A percentile compares a stretch with the other conserved stretches of the same genome.
phyloP scores from a whole-genome alignment of 2,888 invertebrate genomes.

The Drosophila kuntzei region DNA sequence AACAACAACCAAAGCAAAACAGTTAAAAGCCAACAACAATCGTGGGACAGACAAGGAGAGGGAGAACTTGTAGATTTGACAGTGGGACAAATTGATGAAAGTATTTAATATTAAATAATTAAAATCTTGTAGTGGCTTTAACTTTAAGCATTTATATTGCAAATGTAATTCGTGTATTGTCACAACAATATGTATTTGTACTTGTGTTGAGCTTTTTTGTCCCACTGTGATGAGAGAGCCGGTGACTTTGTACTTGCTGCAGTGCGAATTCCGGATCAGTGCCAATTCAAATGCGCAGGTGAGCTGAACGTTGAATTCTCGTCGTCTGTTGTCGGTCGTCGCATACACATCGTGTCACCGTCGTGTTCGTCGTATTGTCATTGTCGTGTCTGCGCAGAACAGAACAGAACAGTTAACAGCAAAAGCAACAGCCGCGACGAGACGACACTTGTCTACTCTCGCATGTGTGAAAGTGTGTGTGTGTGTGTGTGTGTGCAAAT shows the following conservation, averaged over 20 bases:
- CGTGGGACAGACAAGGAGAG: conserved; percentile 40
- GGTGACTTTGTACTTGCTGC: conserved; percentile 55
- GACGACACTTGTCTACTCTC: conserved; percentile 1
- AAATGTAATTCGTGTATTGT: not conserved
- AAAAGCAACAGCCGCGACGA: conserved; percentile 27
- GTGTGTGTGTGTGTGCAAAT: conserved; percentile 37
- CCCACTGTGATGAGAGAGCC: conserved; percentile 51
- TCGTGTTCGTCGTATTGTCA: conserved; percentile 37
- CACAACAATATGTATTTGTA: not conserved
- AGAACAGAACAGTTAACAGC: conserved; percentile 48
- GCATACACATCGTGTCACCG: conserved; percentile 9
- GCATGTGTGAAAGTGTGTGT: conserved; percentile 3
- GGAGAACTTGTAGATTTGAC: conserved; percentile 20
- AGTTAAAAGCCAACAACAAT: conserved; percentile 60
- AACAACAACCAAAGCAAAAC: conserved; percentile 56
- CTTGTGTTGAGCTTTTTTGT: not conserved
- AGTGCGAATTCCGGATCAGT: conserved; percentile 73
- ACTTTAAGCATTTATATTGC: not conserved
- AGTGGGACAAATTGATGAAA: conserved; percentile 33
- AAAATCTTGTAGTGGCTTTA: no score
- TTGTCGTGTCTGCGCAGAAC: conserved; percentile 48
- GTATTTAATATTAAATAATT: no score
- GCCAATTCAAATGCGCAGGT: conserved; percentile 78
- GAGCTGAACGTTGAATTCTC: conserved; percentile 68
- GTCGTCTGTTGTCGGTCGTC: conserved; percentile 22